Evolutionary conservation across 2,797 vertebrate genomes (phyloP).

Genomic region (Protonibea diacanthus): DNA sequence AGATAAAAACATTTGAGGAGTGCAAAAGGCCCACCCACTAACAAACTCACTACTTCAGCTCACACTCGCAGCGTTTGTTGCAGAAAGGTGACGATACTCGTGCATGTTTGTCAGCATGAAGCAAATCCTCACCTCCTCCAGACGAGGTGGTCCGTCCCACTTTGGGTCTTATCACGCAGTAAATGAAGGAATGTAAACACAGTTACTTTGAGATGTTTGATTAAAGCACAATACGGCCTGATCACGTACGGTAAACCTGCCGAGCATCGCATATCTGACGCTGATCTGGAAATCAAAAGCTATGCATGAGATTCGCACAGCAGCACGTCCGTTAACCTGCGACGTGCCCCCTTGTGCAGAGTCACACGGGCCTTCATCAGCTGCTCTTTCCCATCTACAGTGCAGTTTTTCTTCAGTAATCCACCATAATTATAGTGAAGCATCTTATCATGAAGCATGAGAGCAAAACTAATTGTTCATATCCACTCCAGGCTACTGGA

Average conservation of each 20-base stretch:
- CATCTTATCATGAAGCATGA: slow-evolving; percentile 31
- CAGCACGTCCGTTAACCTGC: neutral
- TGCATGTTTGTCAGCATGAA: neutral
- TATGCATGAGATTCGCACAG: neutral
- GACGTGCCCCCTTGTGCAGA: neutral
- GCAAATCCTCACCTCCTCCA: neutral
- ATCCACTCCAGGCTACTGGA: neutral
- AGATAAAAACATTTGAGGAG: slow-evolving; percentile 12
- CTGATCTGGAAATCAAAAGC: neutral
- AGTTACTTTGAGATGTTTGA: neutral
- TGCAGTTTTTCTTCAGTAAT: slow-evolving; percentile 12
- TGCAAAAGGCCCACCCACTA: neutral
- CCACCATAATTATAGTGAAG: slow-evolving; percentile 18
- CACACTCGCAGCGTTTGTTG: neutral
- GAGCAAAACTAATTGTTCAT: slow-evolving; percentile 17
- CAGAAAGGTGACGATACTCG: neutral
- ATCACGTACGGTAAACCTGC: neutral
- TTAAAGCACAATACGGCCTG: neutral
- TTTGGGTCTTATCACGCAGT: neutral
- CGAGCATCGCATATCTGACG: neutral
- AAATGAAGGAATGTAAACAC: neutral
- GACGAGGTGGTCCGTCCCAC: neutral
- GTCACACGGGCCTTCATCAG: slow-evolving; percentile 2
- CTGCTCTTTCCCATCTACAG: slow-evolving; percentile 13
- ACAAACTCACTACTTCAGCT: neutral